These are phyloP conservation scores for Nymphalis polychloros DNA, from an alignment of 2,888 invertebrate species.

Conservation along the genomic window DNA sequence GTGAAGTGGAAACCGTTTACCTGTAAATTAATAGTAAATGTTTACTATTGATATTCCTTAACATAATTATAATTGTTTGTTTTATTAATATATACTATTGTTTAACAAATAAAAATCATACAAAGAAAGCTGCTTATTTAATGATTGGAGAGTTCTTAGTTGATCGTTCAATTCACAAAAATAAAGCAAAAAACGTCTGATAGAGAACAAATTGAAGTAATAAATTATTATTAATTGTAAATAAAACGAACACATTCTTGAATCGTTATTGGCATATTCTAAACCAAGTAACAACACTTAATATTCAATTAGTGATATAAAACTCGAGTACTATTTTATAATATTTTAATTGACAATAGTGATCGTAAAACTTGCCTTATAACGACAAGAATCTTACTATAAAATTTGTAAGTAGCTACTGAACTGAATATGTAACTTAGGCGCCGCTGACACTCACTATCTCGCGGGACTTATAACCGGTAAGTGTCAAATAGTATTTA, in stretches of 20 bases:
- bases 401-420: slow-evolving; percentile 17
- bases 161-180: too few species aligned
- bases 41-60: neutral
- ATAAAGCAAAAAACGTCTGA: too few species aligned
- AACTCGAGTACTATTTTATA: neutral
- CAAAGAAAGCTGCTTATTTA: too few species aligned
- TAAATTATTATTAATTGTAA: too few species aligned
- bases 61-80: too few species aligned
- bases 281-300: neutral
- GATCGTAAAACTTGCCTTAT: neutral
- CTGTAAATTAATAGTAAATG: neutral
- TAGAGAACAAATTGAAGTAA: too few species aligned
- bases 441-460: slow-evolving; percentile 24
- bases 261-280: too few species aligned
- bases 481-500: slow-evolving; percentile 34
- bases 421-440: slow-evolving; percentile 19
- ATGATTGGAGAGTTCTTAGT: too few species aligned
- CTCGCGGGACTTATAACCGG: slow-evolving; percentile 27
- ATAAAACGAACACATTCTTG: too few species aligned
- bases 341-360: neutral
- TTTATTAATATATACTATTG: too few species aligned
- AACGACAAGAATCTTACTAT: neutral
- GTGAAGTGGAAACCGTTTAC: neutral
- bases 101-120: too few species aligned
- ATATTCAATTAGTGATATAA: neutral